phyloP scores from a whole-genome alignment of 2,797 vertebrate genomes.

The Eutrigla gurnardus region DNA sequence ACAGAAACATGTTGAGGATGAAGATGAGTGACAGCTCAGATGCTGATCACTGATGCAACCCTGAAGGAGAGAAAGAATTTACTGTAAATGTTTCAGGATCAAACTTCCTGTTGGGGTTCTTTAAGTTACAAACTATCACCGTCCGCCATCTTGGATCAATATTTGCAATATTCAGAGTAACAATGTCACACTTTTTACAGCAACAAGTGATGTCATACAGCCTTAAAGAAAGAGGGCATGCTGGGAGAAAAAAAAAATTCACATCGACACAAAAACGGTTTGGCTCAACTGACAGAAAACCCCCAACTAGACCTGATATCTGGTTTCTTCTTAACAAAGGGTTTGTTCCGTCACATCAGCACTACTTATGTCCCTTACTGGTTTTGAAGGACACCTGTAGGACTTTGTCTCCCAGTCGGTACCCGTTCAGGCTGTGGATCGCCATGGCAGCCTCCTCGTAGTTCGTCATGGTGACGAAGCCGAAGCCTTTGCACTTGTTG shows the following conservation, averaged over 20 bases:
- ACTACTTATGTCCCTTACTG: constrained; percentile 97
- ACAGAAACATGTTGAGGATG: background rate
- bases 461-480: constrained; percentile 99
- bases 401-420: constrained; percentile 97
- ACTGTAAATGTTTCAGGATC: background rate
- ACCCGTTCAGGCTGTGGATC: constrained; percentile 97
- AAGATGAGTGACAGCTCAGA: background rate
- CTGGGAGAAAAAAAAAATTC: constrained; percentile 27
- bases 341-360: background rate
- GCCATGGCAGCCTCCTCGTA: constrained; percentile 99
- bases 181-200: background rate
- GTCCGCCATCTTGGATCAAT: background rate
- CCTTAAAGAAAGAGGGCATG: constrained; percentile 39
- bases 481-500: constrained; percentile 99
- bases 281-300: background rate
- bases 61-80: background rate
- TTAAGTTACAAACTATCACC: background rate
- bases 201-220: constrained; percentile 15
- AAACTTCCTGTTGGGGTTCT: background rate
- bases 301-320: background rate
- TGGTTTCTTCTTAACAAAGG: background rate
- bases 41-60: background rate
- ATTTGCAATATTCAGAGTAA: background rate
- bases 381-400: constrained; percentile 99
- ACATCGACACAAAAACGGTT: constrained; percentile 10